Evolutionary conservation across 2,113 vertebrate species (phyloP).

Genomic region (Cinclus mexicanus): DNA sequence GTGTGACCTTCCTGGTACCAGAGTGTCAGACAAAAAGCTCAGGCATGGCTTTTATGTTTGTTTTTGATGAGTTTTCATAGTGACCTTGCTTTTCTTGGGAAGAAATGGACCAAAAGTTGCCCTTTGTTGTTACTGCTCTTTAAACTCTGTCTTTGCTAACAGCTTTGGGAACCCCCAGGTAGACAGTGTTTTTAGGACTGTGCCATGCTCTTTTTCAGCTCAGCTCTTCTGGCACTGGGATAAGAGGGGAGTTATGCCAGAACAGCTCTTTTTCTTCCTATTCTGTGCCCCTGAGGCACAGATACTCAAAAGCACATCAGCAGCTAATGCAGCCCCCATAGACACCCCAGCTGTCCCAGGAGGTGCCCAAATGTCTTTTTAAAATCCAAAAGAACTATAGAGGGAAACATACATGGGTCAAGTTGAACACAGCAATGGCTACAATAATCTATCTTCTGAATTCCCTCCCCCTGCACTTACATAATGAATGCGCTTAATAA

Average conservation of each 20-base stretch:
- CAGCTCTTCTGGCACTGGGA: neutral
- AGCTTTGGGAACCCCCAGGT: neutral
- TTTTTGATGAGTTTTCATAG: neutral
- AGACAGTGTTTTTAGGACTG: neutral
- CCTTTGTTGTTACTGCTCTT: neutral
- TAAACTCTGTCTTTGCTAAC: neutral
- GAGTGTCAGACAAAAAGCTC: neutral
- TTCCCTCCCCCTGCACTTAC: accelerated
- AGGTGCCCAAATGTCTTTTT: neutral
- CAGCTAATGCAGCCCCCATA: neutral
- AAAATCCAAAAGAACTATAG: neutral
- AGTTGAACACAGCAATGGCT: neutral
- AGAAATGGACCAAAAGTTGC: neutral
- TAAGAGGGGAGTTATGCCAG: neutral
- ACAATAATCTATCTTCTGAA: neutral
- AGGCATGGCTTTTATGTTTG: neutral
- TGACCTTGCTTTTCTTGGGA: neutral
- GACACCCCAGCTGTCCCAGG: neutral
- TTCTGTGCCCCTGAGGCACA: neutral
- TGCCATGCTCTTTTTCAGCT: neutral
- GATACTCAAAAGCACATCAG: neutral
- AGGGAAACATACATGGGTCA: neutral
- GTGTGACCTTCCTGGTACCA: neutral
- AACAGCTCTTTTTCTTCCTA: neutral
- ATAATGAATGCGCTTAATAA: neutral